Base-by-base conservation (phyloP, 2,113 vertebrate species). In the Amphilophus citrinellus region DNA sequence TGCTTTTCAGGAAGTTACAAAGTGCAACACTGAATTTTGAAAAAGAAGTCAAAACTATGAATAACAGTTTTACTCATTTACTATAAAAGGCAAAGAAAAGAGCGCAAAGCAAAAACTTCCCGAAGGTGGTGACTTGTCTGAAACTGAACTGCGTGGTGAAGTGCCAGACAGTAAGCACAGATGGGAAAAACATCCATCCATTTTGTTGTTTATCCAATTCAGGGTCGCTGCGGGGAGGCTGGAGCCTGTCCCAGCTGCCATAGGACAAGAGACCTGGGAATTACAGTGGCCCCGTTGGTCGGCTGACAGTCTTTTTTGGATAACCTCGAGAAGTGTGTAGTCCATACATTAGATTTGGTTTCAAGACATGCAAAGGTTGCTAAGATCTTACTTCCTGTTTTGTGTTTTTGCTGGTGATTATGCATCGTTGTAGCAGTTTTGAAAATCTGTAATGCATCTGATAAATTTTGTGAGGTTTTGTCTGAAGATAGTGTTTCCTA, bases 361-460 rank as follows among this genome's bases (percentile, higher is more conserved):
- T 53, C 10, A 53, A 32, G 53, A 32, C 13, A 0, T 0, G 10
- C 4, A 18, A 32, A 32, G 3, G 10, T 32, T 53, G 27, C 44
- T 73, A 10, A 53, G 66, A 47, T 27, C 24, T 73, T 27, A 73
- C 44, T 73, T 53, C 66, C 66, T 53, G 66, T 53, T 73, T 32
- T 20, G 17, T 73, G 66, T 24, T 22, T 71, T 71, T 53, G 66
- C 66, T 53, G 42, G 44, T 53, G 44, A 50, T 20, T 30, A 24
- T 44, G 27, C 22, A 20, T 1, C 30, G 47, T 27, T 53, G 66
- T n/a, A 32, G 53, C 66, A 53, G 27, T 73, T 73, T 32, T 73
- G 66, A 73, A 73, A 53, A 73, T 8, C 17, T 30, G 27, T 73
- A 53, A 50, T 73, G 27, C 17, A 7, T 32, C 44, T 53, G 44